phyloP scores from a whole-genome alignment of 2,797 vertebrate genomes.

The Mormyrus proboscirostris region DNA sequence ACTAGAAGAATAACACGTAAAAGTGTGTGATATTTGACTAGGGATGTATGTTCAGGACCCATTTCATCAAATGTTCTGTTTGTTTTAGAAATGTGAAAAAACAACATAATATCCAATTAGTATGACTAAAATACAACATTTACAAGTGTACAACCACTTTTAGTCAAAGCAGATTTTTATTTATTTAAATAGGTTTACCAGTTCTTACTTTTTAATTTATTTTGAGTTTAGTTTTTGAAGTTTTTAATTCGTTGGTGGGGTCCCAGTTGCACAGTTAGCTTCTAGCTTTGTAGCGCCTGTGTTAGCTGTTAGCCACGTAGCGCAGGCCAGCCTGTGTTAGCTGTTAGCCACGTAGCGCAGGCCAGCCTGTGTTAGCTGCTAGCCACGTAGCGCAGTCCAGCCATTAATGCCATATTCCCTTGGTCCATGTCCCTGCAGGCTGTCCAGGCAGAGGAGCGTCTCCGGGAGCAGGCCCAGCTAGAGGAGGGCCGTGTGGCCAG shows the following conservation, averaged over 20 bases:
- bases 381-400: background rate
- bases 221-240: background rate
- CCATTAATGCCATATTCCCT: background rate
- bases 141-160: background rate
- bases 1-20: background rate
- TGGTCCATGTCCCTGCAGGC: constrained; percentile 48
- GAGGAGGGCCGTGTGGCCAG: constrained; percentile 75
- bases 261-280: background rate
- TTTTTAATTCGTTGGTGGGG: background rate
- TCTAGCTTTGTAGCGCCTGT: background rate
- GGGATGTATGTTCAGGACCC: background rate
- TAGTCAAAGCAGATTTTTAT: background rate
- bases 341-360: background rate
- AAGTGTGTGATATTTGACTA: background rate
- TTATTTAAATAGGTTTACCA: background rate
- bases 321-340: background rate
- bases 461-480: constrained; percentile 63
- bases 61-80: background rate
- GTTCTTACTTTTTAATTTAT: background rate
- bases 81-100: too few relatives aligned
- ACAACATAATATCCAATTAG: background rate
- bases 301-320: background rate
- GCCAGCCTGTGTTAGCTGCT: background rate
- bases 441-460: constrained; percentile 66
- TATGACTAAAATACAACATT: background rate